Evolutionary conservation across 1,140 invertebrate species (phyloP).

Genomic region (Solenopsis invicta): DNA sequence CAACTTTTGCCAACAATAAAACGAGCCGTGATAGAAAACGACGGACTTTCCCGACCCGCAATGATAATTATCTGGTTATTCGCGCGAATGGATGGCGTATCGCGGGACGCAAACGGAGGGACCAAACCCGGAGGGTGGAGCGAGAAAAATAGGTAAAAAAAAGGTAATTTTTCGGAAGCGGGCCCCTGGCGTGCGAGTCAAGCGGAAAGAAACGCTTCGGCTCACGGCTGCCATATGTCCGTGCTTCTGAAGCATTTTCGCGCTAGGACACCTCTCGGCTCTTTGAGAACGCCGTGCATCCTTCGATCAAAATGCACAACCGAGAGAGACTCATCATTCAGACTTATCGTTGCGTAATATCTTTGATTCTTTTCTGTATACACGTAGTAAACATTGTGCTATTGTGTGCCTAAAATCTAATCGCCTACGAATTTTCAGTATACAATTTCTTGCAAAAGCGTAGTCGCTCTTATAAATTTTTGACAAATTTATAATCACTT

Average conservation of each 20-base stretch:
- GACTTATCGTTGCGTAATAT: constrained; percentile 64
- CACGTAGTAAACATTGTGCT: constrained; percentile 1
- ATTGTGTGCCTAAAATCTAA: not conserved
- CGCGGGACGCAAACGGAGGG: not conserved
- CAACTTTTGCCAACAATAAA: constrained; percentile 38
- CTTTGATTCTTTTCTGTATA: constrained; percentile 9
- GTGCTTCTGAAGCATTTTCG: constrained; percentile 59
- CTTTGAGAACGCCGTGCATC: constrained; percentile 13
- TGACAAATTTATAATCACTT: not conserved
- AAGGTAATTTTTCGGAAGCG: constrained; percentile 68
- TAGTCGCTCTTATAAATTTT: not conserved
- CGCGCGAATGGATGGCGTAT: constrained; percentile 54
- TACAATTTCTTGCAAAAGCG: not conserved
- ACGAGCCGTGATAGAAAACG: constrained; percentile 20
- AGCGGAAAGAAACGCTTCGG: constrained; percentile 56
- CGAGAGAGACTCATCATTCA: constrained; percentile 56
- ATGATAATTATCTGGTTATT: constrained; percentile 73
- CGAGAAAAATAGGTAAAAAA: constrained; percentile 23
- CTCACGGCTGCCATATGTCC: constrained; percentile 72
- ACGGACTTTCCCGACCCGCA: constrained; percentile 45
- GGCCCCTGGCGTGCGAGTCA: constrained; percentile 38
- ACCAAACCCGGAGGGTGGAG: constrained; percentile 2
- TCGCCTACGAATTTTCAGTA: not conserved
- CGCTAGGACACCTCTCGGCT: constrained; percentile 47
- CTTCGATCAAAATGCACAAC: constrained; percentile 22